Base-by-base conservation (phyloP, 2,888 invertebrate genomes). In the Harpagoxenus sublaevis region DNA sequence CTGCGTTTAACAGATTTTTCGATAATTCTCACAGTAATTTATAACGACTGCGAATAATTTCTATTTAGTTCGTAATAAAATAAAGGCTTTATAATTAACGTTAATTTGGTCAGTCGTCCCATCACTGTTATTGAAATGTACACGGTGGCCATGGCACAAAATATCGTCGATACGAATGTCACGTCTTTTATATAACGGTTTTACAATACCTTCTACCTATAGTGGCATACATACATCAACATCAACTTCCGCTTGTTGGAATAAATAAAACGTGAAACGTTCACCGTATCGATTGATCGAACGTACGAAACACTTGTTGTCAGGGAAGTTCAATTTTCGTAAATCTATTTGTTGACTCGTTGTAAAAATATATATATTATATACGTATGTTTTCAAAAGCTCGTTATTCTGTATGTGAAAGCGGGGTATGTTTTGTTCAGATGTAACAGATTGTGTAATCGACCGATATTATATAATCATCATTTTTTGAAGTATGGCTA, bases 121-220 rank as follows among this genome's bases (percentile, higher is more conserved):
- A 42, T 28, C 3, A 28, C 9, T 45, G 45, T 63, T 48, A 23
- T 15, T 45, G 62, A 65, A 77, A 71, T 39, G 18, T 53, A 71
- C 9, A 51, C 62, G 15, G 48, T 35, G 78, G 42, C 63, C 83
- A 8, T 86, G 83, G 57, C 84, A 84, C 28, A 84, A 57, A 77
- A 55, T 35, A 42, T 51, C 35, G 66, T 70, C 83, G 55, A 88
- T 85, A 86, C 77, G 74, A 90, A 88, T 88, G 89, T 84, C 87
- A 84, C 79, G 87, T 83, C 84, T 86, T 91, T 89, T 90, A 91
- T 87, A 87, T 90, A 90, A 90, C 86, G 84, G 86, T 84, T 84
- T 89, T 79, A 84, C 84, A 84, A 88, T 88, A 62, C 73, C 57
- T 57, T 57, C 62, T 39, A 65, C 53, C n/a, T 74, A 28, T 74